phyloP scores from a whole-genome alignment of 2,888 invertebrate species.

The Stenolophus ochropezus region DNA sequence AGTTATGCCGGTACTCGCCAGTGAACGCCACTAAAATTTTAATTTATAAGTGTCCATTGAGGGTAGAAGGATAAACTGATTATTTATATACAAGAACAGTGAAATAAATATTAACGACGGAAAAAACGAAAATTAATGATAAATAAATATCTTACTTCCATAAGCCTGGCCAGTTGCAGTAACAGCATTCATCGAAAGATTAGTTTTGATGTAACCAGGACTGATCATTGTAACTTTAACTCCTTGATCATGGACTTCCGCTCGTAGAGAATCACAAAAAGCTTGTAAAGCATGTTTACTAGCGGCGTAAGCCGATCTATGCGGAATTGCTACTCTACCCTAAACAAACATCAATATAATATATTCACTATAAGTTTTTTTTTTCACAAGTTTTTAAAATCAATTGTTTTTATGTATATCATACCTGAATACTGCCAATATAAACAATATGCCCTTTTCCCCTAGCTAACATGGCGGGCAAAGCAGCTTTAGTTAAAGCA shows the following conservation, averaged over 20 bases:
- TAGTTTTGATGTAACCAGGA: constrained; percentile 92
- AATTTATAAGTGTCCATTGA: too few species aligned
- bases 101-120: too few species aligned
- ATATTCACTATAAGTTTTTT: too few species aligned
- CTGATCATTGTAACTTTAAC: constrained; percentile 91
- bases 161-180: constrained; percentile 86
- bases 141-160: constrained; percentile 85
- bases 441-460: constrained; percentile 89
- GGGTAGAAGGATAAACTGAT: too few species aligned
- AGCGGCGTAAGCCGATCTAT: constrained; percentile 91
- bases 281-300: constrained; percentile 97
- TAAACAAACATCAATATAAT: constrained; percentile 85
- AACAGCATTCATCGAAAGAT: constrained; percentile 93
- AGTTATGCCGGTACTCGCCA: too few species aligned
- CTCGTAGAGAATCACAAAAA: constrained; percentile 91
- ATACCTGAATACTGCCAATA: constrained; percentile 91
- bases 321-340: constrained; percentile 92
- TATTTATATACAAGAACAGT: too few species aligned
- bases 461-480: constrained; percentile 87
- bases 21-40: too few species aligned
- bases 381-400: too few species aligned
- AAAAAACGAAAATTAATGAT: too few species aligned
- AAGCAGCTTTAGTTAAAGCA: constrained; percentile 90
- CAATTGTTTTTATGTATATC: background rate
- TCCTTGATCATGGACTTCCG: constrained; percentile 87